Percentiles rank a stretch among this genome's conserved stretches.
phyloP scores from a whole-genome alignment of 2,888 invertebrate genomes.

The Sphaerophoria taeniata region DNA sequence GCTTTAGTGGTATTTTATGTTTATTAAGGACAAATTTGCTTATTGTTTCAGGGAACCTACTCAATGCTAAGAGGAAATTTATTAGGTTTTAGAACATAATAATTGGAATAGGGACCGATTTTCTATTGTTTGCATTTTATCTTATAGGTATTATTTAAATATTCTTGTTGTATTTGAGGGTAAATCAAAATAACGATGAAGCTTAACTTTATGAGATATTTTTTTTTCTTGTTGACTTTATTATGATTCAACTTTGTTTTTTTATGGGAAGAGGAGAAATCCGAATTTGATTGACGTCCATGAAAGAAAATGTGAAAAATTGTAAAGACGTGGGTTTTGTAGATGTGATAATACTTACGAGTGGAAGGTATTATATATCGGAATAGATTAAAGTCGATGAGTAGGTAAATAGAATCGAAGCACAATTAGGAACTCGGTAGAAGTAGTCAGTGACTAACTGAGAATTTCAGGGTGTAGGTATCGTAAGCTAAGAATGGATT shows the following conservation, averaged over 20 bases:
- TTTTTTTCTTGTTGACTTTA: conserved; percentile 1
- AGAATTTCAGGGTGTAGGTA: too few relatives aligned
- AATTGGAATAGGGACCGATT: conserved; percentile 49
- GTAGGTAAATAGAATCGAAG: too few relatives aligned
- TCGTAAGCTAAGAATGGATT: too few relatives aligned
- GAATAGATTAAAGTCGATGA: too few relatives aligned
- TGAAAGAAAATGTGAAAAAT: not conserved
- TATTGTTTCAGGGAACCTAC: conserved; percentile 23
- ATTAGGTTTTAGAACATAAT: conserved; percentile 46
- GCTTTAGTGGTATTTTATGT: conserved; percentile 39
- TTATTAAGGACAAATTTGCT: conserved; percentile 54
- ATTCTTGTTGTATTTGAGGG: not conserved
- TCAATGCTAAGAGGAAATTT: conserved; percentile 26
- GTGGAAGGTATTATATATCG: too few relatives aligned
- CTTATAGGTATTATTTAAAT: conserved; percentile 14
- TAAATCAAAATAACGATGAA: conserved; percentile 22
- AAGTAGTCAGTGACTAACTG: too few relatives aligned
- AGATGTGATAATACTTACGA: too few relatives aligned
- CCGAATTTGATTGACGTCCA: not conserved
- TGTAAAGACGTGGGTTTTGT: not conserved
- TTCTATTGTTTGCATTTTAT: conserved; percentile 23
- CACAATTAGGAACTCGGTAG: too few relatives aligned
- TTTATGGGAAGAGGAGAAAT: not conserved
- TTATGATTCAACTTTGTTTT: conserved; percentile 6
- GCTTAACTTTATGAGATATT: conserved; percentile 16